A percentile compares a stretch with the other conserved stretches of the same genome.
phyloP scores from a whole-genome alignment of 2,888 invertebrate genomes.

The Acronicta aceris region DNA sequence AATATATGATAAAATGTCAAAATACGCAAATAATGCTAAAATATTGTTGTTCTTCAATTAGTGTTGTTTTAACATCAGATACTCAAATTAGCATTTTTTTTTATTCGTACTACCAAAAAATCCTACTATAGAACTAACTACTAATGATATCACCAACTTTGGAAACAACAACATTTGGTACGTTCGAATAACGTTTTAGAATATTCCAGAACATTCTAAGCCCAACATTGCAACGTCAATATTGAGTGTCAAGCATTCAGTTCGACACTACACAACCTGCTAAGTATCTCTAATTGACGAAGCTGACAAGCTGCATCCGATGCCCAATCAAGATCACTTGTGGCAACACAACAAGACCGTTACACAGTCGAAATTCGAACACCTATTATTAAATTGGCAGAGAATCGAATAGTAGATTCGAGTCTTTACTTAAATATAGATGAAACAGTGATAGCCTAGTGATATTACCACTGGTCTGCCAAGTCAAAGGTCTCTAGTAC shows the following conservation, averaged over 20 bases:
- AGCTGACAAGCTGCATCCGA: constrained; percentile 13
- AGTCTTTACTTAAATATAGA: no score
- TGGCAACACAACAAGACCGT: background rate
- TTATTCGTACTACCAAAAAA: no score
- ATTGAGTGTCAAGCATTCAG: constrained; percentile 10
- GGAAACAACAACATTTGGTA: background rate
- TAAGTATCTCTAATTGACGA: constrained; percentile 20
- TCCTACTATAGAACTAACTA: no score
- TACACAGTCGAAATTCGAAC: constrained; percentile 1
- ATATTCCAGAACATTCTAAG: background rate
- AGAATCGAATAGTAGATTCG: background rate
- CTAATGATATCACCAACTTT: no score
- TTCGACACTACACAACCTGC: constrained; percentile 6
- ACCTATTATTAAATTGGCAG: constrained; percentile 2
- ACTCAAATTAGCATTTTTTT: no score
- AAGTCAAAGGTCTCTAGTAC: no score
- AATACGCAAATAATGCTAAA: no score
- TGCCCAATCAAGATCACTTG: constrained; percentile 21
- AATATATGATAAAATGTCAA: no score
- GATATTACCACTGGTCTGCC: no score
- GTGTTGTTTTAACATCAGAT: no score
- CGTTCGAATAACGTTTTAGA: background rate
- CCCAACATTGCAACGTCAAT: constrained; percentile 7
- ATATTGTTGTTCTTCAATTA: no score
- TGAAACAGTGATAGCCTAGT: no score